Evolutionary conservation across 2,113 vertebrate species (phyloP).

Genomic region (Pipra filicauda): DNA sequence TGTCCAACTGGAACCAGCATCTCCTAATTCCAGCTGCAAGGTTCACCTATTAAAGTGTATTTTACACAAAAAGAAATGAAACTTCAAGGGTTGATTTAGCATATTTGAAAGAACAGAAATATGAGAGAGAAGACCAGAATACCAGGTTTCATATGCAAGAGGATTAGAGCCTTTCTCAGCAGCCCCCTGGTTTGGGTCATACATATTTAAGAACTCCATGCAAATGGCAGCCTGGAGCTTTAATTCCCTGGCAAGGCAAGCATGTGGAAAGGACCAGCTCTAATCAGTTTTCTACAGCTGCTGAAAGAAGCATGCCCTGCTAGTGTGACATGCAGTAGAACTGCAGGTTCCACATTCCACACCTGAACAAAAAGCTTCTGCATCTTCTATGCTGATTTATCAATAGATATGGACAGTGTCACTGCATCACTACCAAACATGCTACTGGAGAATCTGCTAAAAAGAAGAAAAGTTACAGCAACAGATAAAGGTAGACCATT

Average conservation of each 20-base stretch:
- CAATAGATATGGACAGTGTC: neutral
- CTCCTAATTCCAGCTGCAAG: neutral
- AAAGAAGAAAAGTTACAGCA: neutral
- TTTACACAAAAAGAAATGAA: neutral
- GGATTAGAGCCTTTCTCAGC: neutral
- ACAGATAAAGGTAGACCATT: neutral
- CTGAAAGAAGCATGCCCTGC: neutral
- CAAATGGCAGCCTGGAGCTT: slow-evolving; percentile 4
- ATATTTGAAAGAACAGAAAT: neutral
- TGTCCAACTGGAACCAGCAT: neutral
- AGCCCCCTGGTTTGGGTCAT: neutral
- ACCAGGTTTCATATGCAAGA: neutral
- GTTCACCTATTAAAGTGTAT: neutral
- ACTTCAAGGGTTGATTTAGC: neutral
- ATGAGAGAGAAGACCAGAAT: neutral
- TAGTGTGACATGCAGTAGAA: neutral
- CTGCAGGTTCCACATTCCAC: neutral
- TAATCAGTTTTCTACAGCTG: neutral
- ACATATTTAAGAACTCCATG: slow-evolving; percentile 14
- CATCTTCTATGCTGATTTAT: neutral
- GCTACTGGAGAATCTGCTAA: neutral
- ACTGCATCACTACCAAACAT: neutral
- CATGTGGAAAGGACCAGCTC: neutral
- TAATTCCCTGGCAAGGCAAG: neutral
- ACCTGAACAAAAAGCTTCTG: neutral